Evolutionary conservation across 2,888 invertebrate species (phyloP).

Genomic region (Pyrocoelia pectoralis): DNA sequence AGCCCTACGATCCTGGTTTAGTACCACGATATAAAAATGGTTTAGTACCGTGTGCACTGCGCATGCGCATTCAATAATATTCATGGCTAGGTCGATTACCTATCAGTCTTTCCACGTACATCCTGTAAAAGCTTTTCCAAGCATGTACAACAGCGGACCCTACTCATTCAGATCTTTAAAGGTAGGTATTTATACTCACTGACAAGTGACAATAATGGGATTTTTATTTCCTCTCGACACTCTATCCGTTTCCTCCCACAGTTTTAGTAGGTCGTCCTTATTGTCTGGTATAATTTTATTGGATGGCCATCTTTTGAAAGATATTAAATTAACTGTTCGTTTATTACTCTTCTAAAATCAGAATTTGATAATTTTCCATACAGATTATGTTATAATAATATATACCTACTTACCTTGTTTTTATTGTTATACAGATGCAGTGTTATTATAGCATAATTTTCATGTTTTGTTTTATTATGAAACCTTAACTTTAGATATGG

Average conservation of each 20-base stretch:
- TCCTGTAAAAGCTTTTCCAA: no score
- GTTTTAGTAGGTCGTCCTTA: slow-evolving; percentile 44
- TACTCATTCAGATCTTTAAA: no score
- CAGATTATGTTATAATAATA: no score
- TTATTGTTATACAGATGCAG: slow-evolving; percentile 28
- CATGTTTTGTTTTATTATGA: slow-evolving; percentile 31
- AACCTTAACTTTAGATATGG: slow-evolving; percentile 45
- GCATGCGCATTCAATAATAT: no score
- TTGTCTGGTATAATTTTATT: slow-evolving; percentile 41
- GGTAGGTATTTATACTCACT: slow-evolving; percentile 43
- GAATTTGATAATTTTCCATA: not conserved
- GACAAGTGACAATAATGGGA: slow-evolving; percentile 50
- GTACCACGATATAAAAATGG: no score
- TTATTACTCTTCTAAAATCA: slow-evolving; percentile 12
- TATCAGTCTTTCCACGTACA: no score
- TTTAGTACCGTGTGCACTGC: no score
- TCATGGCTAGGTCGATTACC: no score
- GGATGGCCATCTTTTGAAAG: slow-evolving; percentile 44
- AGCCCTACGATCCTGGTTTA: no score
- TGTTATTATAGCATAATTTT: slow-evolving; percentile 22
- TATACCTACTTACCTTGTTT: slow-evolving; percentile 24
- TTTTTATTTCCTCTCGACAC: slow-evolving; percentile 44
- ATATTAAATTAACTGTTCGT: slow-evolving; percentile 19
- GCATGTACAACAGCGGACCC: no score
- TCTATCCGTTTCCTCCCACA: slow-evolving; percentile 49